Evolutionary conservation across 2,113 vertebrate species (phyloP), one percentile per base, ranked within the genome.

Genomic region (Dipodomys merriami): DNA sequence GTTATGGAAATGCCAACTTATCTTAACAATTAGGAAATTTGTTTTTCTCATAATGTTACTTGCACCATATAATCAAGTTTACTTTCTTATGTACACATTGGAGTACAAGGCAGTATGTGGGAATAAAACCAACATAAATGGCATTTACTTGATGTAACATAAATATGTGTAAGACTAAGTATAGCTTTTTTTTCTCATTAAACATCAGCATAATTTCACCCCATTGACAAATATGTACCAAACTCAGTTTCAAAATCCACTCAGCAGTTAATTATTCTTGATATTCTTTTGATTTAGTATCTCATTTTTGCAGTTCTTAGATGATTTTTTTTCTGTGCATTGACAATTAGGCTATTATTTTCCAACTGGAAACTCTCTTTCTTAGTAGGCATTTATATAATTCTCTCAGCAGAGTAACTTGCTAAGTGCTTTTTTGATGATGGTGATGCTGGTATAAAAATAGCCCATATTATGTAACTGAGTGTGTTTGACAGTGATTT

Each of bases 401-500:
- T 73, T 85, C 67, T 83, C 71, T 94, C 84, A 86, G 78, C 67
- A 78, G 57, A 86, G 46, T 90, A 73, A 78, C 90, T 84, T 92
- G n/a, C 39, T 92, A 73, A 83, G 86, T 89, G 80, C 77, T 71
- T 95, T 87, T 83, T 94, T 76, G 81, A 90, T 35, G 60, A 83
- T 73, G 86, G 78, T 76, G 83, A 25, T 88, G 53, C 49, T 91
- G 39, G 68, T 86, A 94, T 81, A 97, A 97, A 97, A 97, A 96
- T 94, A 94, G 23, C 39, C 67, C 53, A 73, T 64, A 83, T 95
- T 93, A 91, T 94, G 57, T 83, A 97, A 95, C 39, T 44, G 33
- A 72, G 71, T 86, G 16, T 86, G 60, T 85, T 95, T 97, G 95
- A 95, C 91, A 95, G 95, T 95, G 95, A 97, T 95, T 94, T 95